phyloP scores from a whole-genome alignment of 2,888 invertebrate species.

The Drosophila neonasuta region DNA sequence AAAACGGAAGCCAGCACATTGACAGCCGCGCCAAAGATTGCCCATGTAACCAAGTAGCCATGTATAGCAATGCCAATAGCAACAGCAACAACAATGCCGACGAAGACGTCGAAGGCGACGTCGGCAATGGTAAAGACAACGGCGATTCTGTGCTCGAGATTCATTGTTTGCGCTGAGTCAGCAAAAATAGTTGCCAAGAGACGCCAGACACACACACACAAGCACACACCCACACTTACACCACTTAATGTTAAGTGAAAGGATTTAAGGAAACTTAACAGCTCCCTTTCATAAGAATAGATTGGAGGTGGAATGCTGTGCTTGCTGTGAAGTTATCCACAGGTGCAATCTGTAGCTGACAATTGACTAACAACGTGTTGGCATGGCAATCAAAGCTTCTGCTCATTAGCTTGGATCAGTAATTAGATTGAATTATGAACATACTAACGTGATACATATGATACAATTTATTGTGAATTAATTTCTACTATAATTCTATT shows the following conservation, averaged over 20 bases:
- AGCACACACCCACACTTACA: slow-evolving; percentile 4
- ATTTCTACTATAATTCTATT: neutral
- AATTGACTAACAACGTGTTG: neutral
- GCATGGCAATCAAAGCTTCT: neutral
- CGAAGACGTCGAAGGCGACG: too few species aligned
- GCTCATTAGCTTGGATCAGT: neutral
- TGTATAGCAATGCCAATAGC: slow-evolving; percentile 12
- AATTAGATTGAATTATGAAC: neutral
- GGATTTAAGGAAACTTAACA: slow-evolving; percentile 16
- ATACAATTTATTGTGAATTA: neutral
- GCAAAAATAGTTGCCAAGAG: slow-evolving; percentile 48
- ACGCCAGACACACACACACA: neutral
- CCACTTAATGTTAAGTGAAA: neutral
- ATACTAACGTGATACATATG: neutral
- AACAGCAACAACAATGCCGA: neutral
- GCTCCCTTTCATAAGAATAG: neutral
- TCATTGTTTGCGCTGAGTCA: slow-evolving; percentile 42
- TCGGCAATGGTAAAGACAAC: neutral
- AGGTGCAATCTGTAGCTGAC: neutral
- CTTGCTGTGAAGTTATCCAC: neutral
- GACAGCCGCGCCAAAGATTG: slow-evolving; percentile 33
- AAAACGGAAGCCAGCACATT: slow-evolving; percentile 18
- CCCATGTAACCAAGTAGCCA: slow-evolving; percentile 3
- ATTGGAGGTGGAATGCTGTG: neutral
- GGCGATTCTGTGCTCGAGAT: slow-evolving; percentile 25